Evolutionary conservation across 92 coral and sea anemone species (phyloP), one percentile per base, ranked within the genome.

Genomic region (Palythoa grandis): DNA sequence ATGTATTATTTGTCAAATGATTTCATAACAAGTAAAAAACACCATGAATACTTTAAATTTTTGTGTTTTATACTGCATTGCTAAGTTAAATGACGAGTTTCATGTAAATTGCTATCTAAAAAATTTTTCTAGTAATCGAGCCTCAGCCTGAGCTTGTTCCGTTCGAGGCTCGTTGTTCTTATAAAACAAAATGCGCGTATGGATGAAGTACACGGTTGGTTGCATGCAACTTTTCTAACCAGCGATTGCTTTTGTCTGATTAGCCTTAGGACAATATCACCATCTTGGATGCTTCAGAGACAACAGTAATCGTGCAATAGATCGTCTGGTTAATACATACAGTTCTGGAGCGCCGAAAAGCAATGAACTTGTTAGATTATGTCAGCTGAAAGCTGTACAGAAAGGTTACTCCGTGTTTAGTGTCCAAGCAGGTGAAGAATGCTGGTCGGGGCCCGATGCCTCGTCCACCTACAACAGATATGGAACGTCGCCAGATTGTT

Each of bases 401-500:
- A 67, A 67, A 37, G 82, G 68, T 3, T 54, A 52, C 20, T 7
- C 43, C 38, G 50, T 54, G 43, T 76, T 76, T 76, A 65, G 82
- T 13, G 43, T 76, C 17, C 82, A 76, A n/a, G 63, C 61, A 13
- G 47, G 82, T 12, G 82, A 68, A 10, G 82, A 76, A 29, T 76
- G 82, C 58, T 76, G 82, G 82, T 52, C 82, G 12, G 58, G 67
- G 3, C 22, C 23, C 5, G 53, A 11, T 50, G 82, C 82, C 6
- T 13, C 19, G 6, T 10, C 68, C 11, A 76, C 82, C 67, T 76
- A 76, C 68, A 24, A 10, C 48, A 76, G 53, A 76, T 76, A 76
- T 24, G 74, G 74, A 14, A 12, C 7, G 47, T 69, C 74, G 1
- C 15, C 47, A 37, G n/a, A 15, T 0, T 69, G 74, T 37, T 15